Conservation (phyloP, 2,888 invertebrate genomes). For the Rambutsinella grinnellia region DNA sequence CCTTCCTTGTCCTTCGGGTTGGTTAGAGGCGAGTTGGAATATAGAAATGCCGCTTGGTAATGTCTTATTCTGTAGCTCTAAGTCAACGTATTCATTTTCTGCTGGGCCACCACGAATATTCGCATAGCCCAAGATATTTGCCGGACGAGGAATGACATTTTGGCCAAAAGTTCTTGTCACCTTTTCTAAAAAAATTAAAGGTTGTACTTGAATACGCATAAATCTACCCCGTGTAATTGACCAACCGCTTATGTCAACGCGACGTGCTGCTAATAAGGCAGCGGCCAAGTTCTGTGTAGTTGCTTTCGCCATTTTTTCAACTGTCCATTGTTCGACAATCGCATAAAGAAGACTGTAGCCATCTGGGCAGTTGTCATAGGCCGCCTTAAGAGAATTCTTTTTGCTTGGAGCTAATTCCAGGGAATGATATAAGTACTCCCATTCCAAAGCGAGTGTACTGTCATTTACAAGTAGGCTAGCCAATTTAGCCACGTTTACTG, state of each 20-base stretch:
- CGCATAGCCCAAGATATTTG: not conserved
- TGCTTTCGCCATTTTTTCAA: not conserved
- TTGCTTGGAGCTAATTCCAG: not conserved
- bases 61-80: too few species aligned
- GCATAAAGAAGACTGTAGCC: not conserved
- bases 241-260: not conserved
- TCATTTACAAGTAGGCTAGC: not conserved
- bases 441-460: not conserved
- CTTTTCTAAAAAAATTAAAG: not conserved
- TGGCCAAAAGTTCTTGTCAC: not conserved
- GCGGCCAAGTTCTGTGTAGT: not conserved
- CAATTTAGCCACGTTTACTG: not conserved
- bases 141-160: not conserved
- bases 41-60: too few species aligned
- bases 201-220: not conserved
- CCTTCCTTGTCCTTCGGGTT: too few species aligned
- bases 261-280: not conserved
- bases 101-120: not conserved
- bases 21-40: too few species aligned
- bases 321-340: not conserved
- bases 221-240: not conserved
- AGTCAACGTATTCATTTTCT: too few species aligned
- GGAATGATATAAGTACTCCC: not conserved
- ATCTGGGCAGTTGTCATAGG: too few species aligned
- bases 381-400: not conserved